Evolutionary conservation across 1,140 invertebrate species (phyloP).

Genomic region (Lutraria rhynchaena): DNA sequence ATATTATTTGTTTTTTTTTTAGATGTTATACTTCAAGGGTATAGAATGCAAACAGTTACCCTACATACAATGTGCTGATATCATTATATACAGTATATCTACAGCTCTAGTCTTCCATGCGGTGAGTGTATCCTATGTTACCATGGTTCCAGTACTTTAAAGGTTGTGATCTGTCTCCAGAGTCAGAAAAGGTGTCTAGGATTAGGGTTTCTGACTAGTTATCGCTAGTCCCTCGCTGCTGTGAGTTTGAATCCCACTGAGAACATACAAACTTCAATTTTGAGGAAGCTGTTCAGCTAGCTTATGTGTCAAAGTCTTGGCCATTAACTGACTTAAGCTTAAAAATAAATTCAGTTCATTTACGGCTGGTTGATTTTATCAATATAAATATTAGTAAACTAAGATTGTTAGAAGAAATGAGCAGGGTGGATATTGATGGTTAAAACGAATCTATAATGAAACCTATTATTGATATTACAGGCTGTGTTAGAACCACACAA

Average conservation of each 20-base stretch:
- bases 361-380: too few species aligned
- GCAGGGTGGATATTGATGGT: background rate
- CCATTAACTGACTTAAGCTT: too few species aligned
- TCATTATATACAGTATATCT: slow-evolving; percentile 89
- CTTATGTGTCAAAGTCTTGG: background rate
- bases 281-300: background rate
- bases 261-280: background rate
- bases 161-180: too few species aligned
- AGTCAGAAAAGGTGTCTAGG: too few species aligned
- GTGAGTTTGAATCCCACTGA: background rate
- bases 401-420: too few species aligned
- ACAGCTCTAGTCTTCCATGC: slow-evolving; percentile 91
- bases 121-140: slow-evolving; percentile 78
- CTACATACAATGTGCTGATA: slow-evolving; percentile 77
- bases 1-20: slow-evolving; percentile 59
- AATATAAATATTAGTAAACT: too few species aligned
- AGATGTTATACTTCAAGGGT: slow-evolving; percentile 81
- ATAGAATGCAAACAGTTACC: slow-evolving; percentile 74
- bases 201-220: background rate
- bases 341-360: too few species aligned
- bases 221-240: background rate
- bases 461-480: slow-evolving; percentile 72
- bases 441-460: background rate
- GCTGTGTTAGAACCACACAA: slow-evolving; percentile 91
- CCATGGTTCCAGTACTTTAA: too few species aligned